Percentiles rank a stretch among this genome's conserved stretches.
Conservation (phyloP, 1,140 invertebrate genomes). For the Elymnias hypermnestra region DNA sequence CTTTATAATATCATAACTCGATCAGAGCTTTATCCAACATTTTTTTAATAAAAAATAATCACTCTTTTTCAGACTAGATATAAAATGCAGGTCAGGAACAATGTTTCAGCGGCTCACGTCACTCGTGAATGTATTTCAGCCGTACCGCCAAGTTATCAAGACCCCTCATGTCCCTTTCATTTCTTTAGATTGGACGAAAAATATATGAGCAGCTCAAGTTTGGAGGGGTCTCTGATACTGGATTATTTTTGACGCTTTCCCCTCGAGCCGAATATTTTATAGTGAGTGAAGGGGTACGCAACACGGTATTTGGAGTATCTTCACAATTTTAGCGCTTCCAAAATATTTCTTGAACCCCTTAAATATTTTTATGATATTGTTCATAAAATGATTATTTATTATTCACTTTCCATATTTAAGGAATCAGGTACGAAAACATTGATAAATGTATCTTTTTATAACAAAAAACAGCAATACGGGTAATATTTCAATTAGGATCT, state of each 20-base stretch:
- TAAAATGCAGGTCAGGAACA: constrained; percentile 37
- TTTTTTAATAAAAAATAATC: constrained; percentile 3
- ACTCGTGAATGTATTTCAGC: constrained; percentile 27
- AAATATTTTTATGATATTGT: background rate
- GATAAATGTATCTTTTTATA: no score
- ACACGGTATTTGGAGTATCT: constrained; percentile 13
- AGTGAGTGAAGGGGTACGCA: constrained; percentile 23
- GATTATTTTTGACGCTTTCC: constrained; percentile 27
- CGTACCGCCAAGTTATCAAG: constrained; percentile 16
- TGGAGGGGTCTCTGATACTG: constrained; percentile 12
- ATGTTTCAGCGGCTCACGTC: constrained; percentile 30
- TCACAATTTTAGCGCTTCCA: constrained; percentile 9
- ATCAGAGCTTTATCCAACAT: no score
- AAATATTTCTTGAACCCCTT: background rate
- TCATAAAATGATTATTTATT: no score
- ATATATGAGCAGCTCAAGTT: constrained; percentile 9
- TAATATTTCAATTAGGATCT: no score
- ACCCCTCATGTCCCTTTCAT: constrained; percentile 16
- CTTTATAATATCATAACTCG: no score
- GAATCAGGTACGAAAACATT: no score
- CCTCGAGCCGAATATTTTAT: constrained; percentile 28
- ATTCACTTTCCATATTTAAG: no score
- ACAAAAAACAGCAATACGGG: no score
- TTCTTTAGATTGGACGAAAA: constrained; percentile 10
- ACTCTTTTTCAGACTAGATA: constrained; percentile 16